Evolutionary conservation across 2,888 invertebrate species (phyloP).

Genomic region (Diarsia brunnea): DNA sequence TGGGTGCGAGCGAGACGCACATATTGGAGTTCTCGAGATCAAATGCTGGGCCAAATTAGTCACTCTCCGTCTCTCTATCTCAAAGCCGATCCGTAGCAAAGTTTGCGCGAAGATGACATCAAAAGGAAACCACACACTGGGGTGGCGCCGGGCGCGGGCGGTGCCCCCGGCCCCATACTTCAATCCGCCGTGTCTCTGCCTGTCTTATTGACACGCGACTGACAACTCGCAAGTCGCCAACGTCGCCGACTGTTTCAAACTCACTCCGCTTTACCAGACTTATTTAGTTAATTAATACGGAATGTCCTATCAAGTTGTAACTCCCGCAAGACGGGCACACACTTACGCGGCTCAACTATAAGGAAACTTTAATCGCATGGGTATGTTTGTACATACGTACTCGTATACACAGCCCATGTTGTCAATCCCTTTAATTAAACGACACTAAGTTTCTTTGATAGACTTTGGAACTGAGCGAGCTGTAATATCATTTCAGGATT

Average conservation of each 20-base stretch:
- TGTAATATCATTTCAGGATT: constrained; percentile 64
- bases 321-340: constrained; percentile 85
- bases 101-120: constrained; percentile 91
- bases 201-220: constrained; percentile 90
- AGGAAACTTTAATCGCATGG: constrained; percentile 86
- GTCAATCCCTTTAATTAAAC: constrained; percentile 83
- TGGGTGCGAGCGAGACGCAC: constrained; percentile 87
- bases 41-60: constrained; percentile 91
- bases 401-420: constrained; percentile 69
- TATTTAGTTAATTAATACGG: constrained; percentile 91
- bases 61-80: constrained; percentile 91
- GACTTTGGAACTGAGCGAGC: constrained; percentile 67
- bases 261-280: constrained; percentile 86
- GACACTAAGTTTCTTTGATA: constrained; percentile 76
- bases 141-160: constrained; percentile 82
- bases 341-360: constrained; percentile 81
- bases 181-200: constrained; percentile 88
- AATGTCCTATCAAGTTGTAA: constrained; percentile 89
- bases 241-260: constrained; percentile 82
- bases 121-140: constrained; percentile 91
- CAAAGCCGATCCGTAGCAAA: constrained; percentile 91
- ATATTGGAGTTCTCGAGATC: constrained; percentile 89
- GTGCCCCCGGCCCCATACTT: constrained; percentile 86
- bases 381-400: constrained; percentile 75
- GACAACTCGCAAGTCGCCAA: constrained; percentile 88